Percentiles rank a stretch among this genome's conserved stretches.
Evolutionary conservation across 2,888 invertebrate species (phyloP).

Genomic region (Pyrrhosoma nymphula): DNA sequence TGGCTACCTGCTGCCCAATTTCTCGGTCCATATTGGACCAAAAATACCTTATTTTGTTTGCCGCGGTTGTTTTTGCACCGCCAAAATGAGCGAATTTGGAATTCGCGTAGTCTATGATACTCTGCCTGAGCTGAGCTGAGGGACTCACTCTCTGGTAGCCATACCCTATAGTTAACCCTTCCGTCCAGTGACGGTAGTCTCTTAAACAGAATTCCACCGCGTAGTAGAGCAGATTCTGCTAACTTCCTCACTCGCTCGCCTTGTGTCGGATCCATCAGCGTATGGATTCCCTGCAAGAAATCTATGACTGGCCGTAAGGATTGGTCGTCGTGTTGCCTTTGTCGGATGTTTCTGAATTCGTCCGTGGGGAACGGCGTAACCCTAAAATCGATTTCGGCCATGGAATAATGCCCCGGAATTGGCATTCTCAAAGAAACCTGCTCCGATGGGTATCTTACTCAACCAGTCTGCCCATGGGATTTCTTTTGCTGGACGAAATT

Average conservation of each 20-base stretch:
- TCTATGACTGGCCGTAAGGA: background rate
- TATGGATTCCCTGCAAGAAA: background rate
- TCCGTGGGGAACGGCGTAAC: background rate
- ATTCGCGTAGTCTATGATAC: background rate
- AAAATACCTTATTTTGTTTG: too few species aligned
- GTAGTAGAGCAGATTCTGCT: background rate
- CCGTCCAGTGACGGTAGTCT: background rate
- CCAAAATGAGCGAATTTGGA: background rate
- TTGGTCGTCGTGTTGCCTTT: background rate
- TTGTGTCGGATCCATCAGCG: background rate
- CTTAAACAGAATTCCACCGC: background rate
- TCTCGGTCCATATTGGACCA: background rate
- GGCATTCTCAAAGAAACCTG: accelerated
- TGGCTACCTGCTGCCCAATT: background rate
- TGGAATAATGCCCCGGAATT: background rate
- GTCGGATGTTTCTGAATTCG: background rate
- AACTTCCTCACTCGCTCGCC: background rate
- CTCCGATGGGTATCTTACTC: background rate
- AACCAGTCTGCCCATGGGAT: background rate
- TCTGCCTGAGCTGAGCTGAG: background rate
- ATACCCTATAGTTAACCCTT: background rate
- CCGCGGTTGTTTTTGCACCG: background rate
- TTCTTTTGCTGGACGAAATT: background rate
- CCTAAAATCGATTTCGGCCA: background rate
- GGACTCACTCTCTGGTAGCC: background rate